Conservation (phyloP, 2,113 vertebrate species). For the Phalacrocorax brasilianus region DNA sequence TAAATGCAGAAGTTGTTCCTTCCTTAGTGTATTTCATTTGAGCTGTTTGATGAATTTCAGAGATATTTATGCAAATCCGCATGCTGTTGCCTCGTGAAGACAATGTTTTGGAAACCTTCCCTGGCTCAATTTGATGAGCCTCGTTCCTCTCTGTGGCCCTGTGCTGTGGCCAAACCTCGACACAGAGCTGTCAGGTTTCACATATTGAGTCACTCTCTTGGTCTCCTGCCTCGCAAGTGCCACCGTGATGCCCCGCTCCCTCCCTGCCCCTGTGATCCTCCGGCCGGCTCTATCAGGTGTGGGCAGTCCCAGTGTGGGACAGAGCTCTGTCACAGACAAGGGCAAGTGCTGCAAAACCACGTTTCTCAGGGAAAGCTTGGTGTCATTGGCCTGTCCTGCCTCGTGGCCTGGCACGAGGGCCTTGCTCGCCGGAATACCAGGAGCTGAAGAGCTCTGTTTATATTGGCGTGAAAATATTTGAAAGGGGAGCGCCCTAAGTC, state of each 20-base stretch:
- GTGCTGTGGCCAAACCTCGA: neutral
- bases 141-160: neutral
- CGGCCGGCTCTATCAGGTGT: accelerated
- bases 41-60: conserved; percentile 16
- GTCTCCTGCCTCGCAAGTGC: neutral
- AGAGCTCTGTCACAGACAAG: neutral
- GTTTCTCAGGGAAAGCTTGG: neutral
- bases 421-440: accelerated
- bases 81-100: neutral
- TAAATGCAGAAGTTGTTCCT: neutral
- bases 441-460: neutral
- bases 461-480: neutral
- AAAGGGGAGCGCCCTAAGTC: neutral
- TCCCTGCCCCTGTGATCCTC: neutral
- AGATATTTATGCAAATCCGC: conserved; percentile 33
- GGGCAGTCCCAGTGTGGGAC: neutral
- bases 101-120: conserved; percentile 14
- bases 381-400: neutral
- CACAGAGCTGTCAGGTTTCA: neutral
- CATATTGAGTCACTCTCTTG: accelerated
- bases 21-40: neutral
- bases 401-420: neutral
- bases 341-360: neutral
- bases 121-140: neutral
- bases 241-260: accelerated